These are phyloP conservation scores for Melikaiella ostensackeni DNA, from an alignment of 2,888 invertebrate genomes.

Conservation along the genomic window DNA sequence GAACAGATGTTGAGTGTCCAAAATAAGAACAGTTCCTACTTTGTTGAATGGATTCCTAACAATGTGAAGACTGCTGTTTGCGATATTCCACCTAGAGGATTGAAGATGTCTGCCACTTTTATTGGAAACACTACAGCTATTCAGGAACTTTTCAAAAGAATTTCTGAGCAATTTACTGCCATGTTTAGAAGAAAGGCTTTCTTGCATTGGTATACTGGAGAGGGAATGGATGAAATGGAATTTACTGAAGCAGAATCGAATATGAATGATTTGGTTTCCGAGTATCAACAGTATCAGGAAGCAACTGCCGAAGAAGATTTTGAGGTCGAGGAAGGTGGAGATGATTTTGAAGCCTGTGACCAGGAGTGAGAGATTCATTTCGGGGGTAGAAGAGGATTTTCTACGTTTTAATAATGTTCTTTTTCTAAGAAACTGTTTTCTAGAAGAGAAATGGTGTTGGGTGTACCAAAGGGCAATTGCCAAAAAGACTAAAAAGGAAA, in stretches of 20 bases:
- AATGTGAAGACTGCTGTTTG: constrained; percentile 90
- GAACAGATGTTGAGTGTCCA: constrained; percentile 86
- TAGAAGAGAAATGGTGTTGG: background rate
- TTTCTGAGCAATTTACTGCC: constrained; percentile 93
- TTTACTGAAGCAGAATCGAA: constrained; percentile 98
- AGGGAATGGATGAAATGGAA: constrained; percentile 99
- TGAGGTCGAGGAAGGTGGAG: constrained; percentile 86
- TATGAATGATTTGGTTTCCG: constrained; percentile 95
- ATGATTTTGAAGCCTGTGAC: constrained; percentile 76
- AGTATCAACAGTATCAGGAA: constrained; percentile 97
- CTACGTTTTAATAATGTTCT: background rate
- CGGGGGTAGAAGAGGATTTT: background rate
- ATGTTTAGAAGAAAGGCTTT: constrained; percentile 99
- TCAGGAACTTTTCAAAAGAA: constrained; percentile 93
- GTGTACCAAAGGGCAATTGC: constrained; percentile 58
- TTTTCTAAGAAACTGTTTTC: constrained; percentile 17
- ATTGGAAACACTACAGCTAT: constrained; percentile 93
- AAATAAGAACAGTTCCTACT: constrained; percentile 84
- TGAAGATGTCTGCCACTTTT: constrained; percentile 94
- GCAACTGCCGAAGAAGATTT: constrained; percentile 93
- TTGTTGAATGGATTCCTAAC: constrained; percentile 88
- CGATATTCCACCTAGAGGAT: constrained; percentile 87
- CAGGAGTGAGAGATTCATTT: constrained; percentile 63
- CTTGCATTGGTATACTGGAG: constrained; percentile 98
- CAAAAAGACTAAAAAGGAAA: constrained; percentile 50